Percentiles rank a stretch among this genome's conserved stretches.
Evolutionary conservation across 2,113 vertebrate species (phyloP).

Genomic region (Trichechus manatus): DNA sequence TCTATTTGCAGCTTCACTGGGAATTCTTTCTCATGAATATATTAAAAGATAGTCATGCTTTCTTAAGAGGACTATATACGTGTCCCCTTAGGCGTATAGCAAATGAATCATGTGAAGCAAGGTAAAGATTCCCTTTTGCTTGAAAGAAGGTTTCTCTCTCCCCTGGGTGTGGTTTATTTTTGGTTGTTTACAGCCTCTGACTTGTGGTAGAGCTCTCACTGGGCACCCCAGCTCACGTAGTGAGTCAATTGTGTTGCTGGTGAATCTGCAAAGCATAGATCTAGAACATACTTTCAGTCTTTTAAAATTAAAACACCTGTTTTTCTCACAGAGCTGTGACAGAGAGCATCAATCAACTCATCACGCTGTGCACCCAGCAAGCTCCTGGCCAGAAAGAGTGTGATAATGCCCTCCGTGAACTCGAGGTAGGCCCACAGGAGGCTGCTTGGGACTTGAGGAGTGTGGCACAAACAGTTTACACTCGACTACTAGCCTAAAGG

Average conservation of each 20-base stretch:
- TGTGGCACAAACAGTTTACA: not conserved
- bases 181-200: not conserved
- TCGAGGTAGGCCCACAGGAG: slow-evolving; percentile 91
- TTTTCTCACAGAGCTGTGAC: slow-evolving; percentile 96
- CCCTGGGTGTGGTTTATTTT: not conserved
- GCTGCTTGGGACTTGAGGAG: not conserved
- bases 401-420: slow-evolving; percentile 97
- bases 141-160: not conserved
- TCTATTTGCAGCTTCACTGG: not conserved
- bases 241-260: not conserved
- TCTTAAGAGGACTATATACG: not conserved
- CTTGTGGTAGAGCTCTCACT: not conserved
- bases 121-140: not conserved
- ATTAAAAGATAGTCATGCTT: not conserved
- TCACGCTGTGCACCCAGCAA: slow-evolving; percentile 98
- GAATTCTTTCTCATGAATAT: not conserved
- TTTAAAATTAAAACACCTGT: not conserved
- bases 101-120: not conserved
- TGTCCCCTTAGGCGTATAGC: not conserved
- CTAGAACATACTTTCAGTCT: not conserved
- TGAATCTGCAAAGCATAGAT: not conserved
- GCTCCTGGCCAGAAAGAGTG: slow-evolving; percentile 99
- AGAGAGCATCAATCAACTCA: slow-evolving; percentile 99
- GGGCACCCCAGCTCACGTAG: not conserved
- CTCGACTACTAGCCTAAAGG: not conserved